These are phyloP conservation scores for Eucidaris tribuloides DNA, from an alignment of 35 echinoderm and acorn worm genomes.

Conservation along the genomic window DNA sequence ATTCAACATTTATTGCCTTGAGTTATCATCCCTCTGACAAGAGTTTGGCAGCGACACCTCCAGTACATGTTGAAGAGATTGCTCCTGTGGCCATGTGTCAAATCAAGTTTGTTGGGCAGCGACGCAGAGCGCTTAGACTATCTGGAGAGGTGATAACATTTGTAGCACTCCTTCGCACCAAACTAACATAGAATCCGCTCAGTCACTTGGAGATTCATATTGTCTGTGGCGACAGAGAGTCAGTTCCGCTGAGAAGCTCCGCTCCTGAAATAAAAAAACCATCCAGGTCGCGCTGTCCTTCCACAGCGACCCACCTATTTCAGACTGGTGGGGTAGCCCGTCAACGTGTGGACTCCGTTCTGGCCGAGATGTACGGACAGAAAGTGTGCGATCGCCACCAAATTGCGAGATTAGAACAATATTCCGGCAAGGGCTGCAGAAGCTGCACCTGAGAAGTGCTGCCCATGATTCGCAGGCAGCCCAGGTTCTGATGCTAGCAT, in stretches of 20 bases:
- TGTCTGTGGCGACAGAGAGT: constrained; percentile 76
- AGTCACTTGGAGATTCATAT: constrained; percentile 86
- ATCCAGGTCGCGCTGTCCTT: constrained; percentile 63
- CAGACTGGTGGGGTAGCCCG: constrained; percentile 48
- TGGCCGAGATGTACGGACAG: constrained; percentile 46
- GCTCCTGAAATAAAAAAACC: constrained; percentile 67
- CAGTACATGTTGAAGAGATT: constrained; percentile 1
- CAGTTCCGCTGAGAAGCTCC: not conserved
- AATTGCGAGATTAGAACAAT: not conserved
- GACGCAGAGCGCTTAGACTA: constrained; percentile 24
- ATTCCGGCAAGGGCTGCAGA: not conserved
- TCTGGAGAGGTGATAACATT: constrained; percentile 28
- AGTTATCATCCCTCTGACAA: constrained; percentile 44
- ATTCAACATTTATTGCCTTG: constrained; percentile 7
- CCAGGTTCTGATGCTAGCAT: not conserved
- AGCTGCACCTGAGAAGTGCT: not conserved
- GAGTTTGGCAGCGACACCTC: constrained; percentile 36
- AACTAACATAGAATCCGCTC: constrained; percentile 74
- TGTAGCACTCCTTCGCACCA: constrained; percentile 47
- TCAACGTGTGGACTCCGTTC: constrained; percentile 41
- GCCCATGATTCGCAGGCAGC: not conserved
- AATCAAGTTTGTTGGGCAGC: not conserved
- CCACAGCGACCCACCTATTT: constrained; percentile 80
- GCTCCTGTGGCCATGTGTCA: constrained; percentile 21
- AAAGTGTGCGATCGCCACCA: not conserved